phyloP scores from a whole-genome alignment of 1,140 invertebrate species.

The Bombus sibiricus region DNA sequence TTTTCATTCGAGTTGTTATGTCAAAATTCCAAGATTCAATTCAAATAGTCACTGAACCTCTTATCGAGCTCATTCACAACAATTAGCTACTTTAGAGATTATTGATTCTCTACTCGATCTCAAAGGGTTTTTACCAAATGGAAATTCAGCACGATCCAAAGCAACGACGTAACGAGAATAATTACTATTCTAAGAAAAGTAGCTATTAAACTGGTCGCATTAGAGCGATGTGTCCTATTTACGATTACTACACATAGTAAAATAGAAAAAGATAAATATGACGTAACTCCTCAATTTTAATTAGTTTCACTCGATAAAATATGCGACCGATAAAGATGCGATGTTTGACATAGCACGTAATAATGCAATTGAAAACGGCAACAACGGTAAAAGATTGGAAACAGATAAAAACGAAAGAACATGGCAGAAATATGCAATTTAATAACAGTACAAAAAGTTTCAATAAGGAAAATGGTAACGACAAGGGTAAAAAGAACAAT shows the following conservation, averaged over 20 bases:
- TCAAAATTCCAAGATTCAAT: conserved; percentile 15
- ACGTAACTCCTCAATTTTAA: background rate
- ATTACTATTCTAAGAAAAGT: background rate
- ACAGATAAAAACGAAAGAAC: background rate
- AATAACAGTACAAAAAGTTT: background rate
- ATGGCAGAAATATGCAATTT: background rate
- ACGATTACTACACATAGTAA: background rate
- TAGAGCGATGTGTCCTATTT: background rate
- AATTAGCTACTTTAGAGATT: background rate
- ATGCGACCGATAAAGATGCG: background rate
- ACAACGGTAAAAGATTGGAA: too few species aligned
- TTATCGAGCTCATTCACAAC: background rate
- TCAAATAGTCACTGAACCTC: background rate
- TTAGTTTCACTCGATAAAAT: background rate
- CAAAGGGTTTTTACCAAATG: background rate
- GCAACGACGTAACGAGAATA: background rate
- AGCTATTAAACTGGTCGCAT: background rate
- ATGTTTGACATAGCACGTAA: background rate
- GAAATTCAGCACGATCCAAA: background rate
- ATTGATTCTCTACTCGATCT: background rate
- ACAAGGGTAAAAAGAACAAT: background rate
- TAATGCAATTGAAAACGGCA: background rate
- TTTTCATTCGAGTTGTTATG: conserved; percentile 13
- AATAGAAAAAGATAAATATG: background rate
- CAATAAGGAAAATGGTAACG: background rate